These are phyloP conservation scores for Clarias fuscus DNA, from an alignment of 2,797 vertebrate species.

Conservation along the genomic window DNA sequence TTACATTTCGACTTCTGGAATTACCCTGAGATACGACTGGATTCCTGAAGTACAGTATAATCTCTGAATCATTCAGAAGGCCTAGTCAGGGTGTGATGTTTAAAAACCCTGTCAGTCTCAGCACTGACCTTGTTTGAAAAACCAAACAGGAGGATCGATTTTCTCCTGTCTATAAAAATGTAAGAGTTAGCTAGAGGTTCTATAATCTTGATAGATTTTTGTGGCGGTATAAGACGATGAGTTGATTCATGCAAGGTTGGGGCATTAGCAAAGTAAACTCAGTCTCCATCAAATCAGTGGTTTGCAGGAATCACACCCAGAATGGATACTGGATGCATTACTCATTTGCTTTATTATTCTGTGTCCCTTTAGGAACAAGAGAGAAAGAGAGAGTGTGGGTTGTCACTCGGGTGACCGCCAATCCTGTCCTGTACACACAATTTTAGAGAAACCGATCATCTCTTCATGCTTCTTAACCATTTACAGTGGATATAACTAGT, in stretches of 20 bases:
- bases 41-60: neutral
- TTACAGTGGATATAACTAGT: neutral
- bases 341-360: neutral
- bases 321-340: neutral
- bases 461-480: neutral
- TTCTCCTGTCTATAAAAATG: slow-evolving; percentile 57
- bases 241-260: slow-evolving; percentile 4
- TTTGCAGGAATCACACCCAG: neutral
- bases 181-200: slow-evolving; percentile 50
- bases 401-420: neutral
- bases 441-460: neutral
- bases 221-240: slow-evolving; percentile 26
- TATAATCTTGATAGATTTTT: slow-evolving; percentile 58
- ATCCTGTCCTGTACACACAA: neutral
- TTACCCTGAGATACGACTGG: neutral
- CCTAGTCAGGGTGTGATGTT: neutral
- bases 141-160: slow-evolving; percentile 54
- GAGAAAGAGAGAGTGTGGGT: neutral
- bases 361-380: neutral
- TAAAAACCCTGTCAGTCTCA: slow-evolving; percentile 30
- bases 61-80: slow-evolving; percentile 14
- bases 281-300: slow-evolving; percentile 6
- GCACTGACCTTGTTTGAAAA: slow-evolving; percentile 47
- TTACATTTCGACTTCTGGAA: neutral
- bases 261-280: slow-evolving; percentile 19